Conservation (phyloP, 2,888 invertebrate genomes). For the Parnassius smintheus region DNA sequence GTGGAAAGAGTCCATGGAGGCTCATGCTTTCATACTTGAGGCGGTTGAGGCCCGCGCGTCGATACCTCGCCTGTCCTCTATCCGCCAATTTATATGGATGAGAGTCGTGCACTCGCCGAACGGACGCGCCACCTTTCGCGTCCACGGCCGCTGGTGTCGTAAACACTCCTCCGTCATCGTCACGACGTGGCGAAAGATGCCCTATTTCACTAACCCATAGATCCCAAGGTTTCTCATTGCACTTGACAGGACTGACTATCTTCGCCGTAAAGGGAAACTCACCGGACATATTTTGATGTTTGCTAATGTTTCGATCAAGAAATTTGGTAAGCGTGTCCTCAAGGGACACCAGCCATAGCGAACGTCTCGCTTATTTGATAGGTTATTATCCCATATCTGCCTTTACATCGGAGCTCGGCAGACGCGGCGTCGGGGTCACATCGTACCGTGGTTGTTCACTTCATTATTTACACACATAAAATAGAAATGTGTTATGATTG, state of each 20-base stretch:
- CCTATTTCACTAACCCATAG: slow-evolving; percentile 76
- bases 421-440: slow-evolving; percentile 60
- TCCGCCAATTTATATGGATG: slow-evolving; percentile 59
- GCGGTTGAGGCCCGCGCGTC: slow-evolving; percentile 76
- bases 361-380: slow-evolving; percentile 65
- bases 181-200: slow-evolving; percentile 68
- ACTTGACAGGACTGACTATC: slow-evolving; percentile 73
- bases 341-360: slow-evolving; percentile 70
- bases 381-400: slow-evolving; percentile 80
- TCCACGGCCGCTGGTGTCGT: slow-evolving; percentile 58
- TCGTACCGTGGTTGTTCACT: slow-evolving; percentile 61
- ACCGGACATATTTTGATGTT: slow-evolving; percentile 69
- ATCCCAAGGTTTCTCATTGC: slow-evolving; percentile 78
- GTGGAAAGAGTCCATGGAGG: slow-evolving; percentile 89
- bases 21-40: slow-evolving; percentile 84
- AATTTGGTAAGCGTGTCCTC: slow-evolving; percentile 51
- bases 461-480: slow-evolving; percentile 61
- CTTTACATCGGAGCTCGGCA: slow-evolving; percentile 51
- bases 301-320: slow-evolving; percentile 49
- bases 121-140: slow-evolving; percentile 51
- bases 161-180: slow-evolving; percentile 55
- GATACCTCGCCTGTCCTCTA: slow-evolving; percentile 45
- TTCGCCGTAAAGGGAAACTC: slow-evolving; percentile 65
- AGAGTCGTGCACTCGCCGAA: slow-evolving; percentile 50
- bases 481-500: slow-evolving; percentile 72